Percentiles rank a stretch among this genome's conserved stretches.
Conservation (phyloP, 2,888 invertebrate genomes). For the Hirtodrosophila cameraria region DNA sequence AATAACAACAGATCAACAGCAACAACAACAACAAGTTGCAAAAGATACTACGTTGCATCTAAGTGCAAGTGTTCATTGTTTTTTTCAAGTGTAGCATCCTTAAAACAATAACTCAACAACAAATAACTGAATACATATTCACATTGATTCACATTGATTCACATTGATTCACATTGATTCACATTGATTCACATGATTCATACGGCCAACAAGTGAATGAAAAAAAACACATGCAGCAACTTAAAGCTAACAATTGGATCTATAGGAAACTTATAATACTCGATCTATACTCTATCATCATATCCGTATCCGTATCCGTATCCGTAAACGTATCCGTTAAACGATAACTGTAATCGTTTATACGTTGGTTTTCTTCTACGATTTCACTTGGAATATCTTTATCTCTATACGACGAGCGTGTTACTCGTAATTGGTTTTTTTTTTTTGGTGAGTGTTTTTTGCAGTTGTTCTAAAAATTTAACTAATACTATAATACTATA, state of each 20-base stretch:
- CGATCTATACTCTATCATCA: constrained; percentile 9
- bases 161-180: background rate
- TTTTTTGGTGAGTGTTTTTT: constrained; percentile 66
- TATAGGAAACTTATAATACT: constrained; percentile 16
- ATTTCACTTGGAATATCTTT: constrained; percentile 42
- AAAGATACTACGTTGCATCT: constrained; percentile 38
- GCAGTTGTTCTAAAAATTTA: constrained; percentile 4
- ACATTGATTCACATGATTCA: background rate
- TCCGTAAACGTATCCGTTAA: no score
- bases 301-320: background rate
- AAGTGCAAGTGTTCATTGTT: constrained; percentile 42
- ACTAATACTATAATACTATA: constrained; percentile 1
- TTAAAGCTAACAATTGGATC: constrained; percentile 47
- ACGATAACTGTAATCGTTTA: constrained; percentile 19
- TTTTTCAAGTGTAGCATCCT: constrained; percentile 47
- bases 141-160: constrained; percentile 2
- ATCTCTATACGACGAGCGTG: constrained; percentile 36
- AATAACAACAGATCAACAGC: constrained; percentile 10
- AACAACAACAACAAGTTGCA: constrained; percentile 22
- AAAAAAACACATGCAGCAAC: constrained; percentile 4
- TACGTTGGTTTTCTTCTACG: constrained; percentile 4
- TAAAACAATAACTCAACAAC: constrained; percentile 31
- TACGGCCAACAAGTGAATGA: constrained; percentile 24
- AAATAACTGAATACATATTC: constrained; percentile 30
- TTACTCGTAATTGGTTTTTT: constrained; percentile 55